A percentile compares a stretch with the other conserved stretches of the same genome.
phyloP scores from a whole-genome alignment of 2,113 vertebrate genomes.

The Trachemys scripta region DNA sequence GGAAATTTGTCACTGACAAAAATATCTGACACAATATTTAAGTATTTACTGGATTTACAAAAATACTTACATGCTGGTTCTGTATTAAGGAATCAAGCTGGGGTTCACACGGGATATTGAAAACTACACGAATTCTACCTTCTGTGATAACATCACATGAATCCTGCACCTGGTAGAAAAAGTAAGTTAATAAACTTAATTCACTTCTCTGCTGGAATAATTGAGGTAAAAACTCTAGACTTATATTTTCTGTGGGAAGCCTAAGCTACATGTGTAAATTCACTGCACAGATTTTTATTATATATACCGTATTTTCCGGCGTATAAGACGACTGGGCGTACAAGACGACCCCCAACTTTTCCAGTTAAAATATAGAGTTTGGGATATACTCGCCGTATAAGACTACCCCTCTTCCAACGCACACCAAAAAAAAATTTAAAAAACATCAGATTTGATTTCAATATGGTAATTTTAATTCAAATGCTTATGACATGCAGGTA shows the following conservation, averaged over 20 bases:
- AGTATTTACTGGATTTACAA: neutral
- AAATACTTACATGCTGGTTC: slow-evolving; percentile 94
- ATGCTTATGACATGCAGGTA: too few species aligned
- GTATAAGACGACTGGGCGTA: too few species aligned
- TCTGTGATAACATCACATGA: slow-evolving; percentile 94
- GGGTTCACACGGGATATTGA: slow-evolving; percentile 93
- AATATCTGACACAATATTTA: neutral
- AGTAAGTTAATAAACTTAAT: neutral
- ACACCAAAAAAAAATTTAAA: too few species aligned
- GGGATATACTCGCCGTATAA: too few species aligned
- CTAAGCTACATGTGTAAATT: neutral
- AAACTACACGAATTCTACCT: slow-evolving; percentile 93
- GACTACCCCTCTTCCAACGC: too few species aligned
- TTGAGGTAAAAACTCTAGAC: neutral
- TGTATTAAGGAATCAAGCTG: slow-evolving; percentile 94
- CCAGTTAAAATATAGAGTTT: too few species aligned
- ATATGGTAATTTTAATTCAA: too few species aligned
- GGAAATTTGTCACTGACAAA: neutral
- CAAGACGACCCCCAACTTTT: too few species aligned
- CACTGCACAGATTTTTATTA: too few species aligned
- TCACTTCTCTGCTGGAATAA: slow-evolving; percentile 1
- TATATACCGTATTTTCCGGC: too few species aligned
- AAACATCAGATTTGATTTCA: too few species aligned
- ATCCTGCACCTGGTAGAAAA: slow-evolving; percentile 88
- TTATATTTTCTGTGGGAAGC: neutral